These are phyloP conservation scores for Nothoprocta pentlandii DNA, from an alignment of 2,113 vertebrate species.

Conservation along the genomic window DNA sequence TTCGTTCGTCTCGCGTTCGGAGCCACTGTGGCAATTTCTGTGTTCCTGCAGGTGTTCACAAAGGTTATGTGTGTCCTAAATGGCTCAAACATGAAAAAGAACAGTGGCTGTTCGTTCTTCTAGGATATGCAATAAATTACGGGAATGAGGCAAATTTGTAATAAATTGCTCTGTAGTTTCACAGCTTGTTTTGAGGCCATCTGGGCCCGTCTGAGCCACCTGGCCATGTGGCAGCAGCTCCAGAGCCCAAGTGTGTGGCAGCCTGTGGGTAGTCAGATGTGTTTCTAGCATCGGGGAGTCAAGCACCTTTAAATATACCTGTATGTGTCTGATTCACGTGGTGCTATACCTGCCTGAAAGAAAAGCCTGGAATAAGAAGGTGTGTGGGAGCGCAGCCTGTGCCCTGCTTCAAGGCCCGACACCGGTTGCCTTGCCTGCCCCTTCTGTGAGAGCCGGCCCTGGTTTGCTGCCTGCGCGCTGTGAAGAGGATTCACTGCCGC, in stretches of 20 bases:
- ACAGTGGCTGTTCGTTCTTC: neutral
- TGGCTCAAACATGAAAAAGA: neutral
- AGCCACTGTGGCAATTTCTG: neutral
- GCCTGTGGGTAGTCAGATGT: neutral
- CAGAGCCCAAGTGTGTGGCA: neutral
- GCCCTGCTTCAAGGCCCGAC: neutral
- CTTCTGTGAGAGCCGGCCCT: neutral
- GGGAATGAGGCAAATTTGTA: neutral
- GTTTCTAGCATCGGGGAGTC: neutral
- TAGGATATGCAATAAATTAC: neutral
- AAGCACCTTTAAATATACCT: neutral
- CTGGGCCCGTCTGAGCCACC: neutral
- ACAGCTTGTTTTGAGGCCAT: neutral
- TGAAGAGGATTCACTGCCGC: neutral
- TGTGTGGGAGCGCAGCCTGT: neutral
- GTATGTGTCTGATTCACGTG: neutral
- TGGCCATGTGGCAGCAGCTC: neutral
- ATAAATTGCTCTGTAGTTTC: neutral
- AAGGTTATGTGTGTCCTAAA: neutral
- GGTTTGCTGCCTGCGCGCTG: neutral
- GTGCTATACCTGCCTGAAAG: neutral
- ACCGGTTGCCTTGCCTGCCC: neutral
- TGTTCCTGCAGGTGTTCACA: neutral
- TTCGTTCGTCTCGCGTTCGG: neutral
- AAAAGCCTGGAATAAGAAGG: neutral